Percentiles rank a stretch among this genome's conserved stretches.
phyloP scores from a whole-genome alignment of 2,113 vertebrate species.

The Neolamprologus ventralis region DNA sequence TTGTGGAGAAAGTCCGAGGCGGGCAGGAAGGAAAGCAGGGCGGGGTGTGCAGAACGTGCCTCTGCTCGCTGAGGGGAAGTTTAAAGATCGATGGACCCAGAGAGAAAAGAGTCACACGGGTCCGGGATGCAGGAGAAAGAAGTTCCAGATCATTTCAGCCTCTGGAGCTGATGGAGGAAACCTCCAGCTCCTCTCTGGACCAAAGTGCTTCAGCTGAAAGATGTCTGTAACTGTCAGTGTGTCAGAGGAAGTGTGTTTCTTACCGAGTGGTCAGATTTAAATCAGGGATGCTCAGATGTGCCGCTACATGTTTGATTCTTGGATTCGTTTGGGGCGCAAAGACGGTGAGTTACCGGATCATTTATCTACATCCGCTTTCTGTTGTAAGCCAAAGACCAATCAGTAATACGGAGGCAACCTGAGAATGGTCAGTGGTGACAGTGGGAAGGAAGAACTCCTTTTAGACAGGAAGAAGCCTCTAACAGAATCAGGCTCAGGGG shows the following conservation, averaged over 20 bases:
- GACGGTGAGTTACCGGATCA: conserved; percentile 63
- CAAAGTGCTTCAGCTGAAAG: background rate
- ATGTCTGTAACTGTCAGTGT: background rate
- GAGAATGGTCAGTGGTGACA: background rate
- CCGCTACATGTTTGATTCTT: conserved; percentile 49
- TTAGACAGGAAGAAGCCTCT: background rate
- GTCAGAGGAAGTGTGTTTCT: background rate
- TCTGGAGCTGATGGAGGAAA: background rate
- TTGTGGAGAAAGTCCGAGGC: conserved; percentile 16
- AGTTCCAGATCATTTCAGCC: conserved; percentile 44
- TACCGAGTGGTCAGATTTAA: background rate
- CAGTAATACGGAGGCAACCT: background rate
- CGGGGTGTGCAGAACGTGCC: conserved; percentile 13
- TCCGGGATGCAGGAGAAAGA: background rate
- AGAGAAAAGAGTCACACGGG: background rate
- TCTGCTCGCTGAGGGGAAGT: background rate
- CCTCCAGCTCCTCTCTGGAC: background rate
- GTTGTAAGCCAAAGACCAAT: background rate
- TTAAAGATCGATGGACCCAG: background rate
- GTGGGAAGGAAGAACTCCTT: background rate
- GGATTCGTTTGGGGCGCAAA: conserved; percentile 63
- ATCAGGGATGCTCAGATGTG: conserved; percentile 69
- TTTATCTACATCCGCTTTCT: background rate
- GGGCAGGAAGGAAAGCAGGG: conserved; percentile 53
- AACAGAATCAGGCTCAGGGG: background rate